These are phyloP conservation scores for Podarcis muralis DNA, from an alignment of 2,113 vertebrate species.

Conservation along the genomic window DNA sequence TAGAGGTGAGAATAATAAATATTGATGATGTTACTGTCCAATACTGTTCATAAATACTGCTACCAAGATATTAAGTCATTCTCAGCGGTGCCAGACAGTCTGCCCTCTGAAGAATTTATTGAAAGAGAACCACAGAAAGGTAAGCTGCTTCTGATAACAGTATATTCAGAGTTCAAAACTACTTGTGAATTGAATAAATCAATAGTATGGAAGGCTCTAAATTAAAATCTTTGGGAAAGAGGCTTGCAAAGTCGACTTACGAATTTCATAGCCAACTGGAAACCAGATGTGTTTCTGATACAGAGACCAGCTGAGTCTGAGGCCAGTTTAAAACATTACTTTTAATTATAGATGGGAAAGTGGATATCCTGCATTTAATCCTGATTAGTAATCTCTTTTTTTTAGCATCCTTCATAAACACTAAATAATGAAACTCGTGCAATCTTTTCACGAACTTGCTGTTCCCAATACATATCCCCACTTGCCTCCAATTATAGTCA, in stretches of 20 bases:
- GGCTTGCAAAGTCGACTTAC: not conserved
- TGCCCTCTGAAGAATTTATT: not conserved
- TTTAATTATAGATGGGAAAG: not conserved
- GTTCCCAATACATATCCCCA: not conserved
- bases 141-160: not conserved
- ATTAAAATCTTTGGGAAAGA: not conserved
- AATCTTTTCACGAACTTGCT: not conserved
- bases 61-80: not conserved
- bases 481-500: not conserved
- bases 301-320: not conserved
- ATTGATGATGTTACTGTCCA: not conserved
- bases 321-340: conserved; percentile 7
- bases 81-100: conserved; percentile 7
- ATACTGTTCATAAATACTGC: not conserved
- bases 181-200: not conserved
- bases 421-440: not conserved
- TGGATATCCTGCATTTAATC: not conserved
- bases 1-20: not conserved
- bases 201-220: not conserved
- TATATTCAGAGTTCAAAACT: not conserved
- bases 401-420: not conserved
- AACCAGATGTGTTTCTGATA: not conserved
- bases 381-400: not conserved
- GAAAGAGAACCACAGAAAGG: not conserved
- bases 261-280: not conserved